phyloP scores from a whole-genome alignment of 2,113 vertebrate genomes.

The Podilymbus podiceps region DNA sequence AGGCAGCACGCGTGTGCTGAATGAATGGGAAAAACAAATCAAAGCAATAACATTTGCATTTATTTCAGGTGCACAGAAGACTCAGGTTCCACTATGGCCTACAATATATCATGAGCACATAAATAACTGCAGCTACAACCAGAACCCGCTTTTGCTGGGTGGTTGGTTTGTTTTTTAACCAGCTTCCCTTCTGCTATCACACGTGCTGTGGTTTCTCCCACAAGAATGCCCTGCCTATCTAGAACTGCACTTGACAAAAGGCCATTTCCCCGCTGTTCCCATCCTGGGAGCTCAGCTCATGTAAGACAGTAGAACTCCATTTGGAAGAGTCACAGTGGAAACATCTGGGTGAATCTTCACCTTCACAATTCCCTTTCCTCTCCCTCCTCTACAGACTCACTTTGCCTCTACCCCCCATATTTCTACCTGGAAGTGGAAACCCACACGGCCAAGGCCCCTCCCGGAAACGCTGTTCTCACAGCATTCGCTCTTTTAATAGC shows the following conservation, averaged over 20 bases:
- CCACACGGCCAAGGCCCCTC: neutral
- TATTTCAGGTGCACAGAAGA: neutral
- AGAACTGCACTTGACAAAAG: neutral
- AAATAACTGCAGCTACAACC: neutral
- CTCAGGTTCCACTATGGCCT: neutral
- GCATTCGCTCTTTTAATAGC: neutral
- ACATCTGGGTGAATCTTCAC: neutral
- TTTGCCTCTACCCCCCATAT: neutral
- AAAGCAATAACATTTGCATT: neutral
- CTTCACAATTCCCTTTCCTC: neutral
- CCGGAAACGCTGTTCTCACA: neutral
- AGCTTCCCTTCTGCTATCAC: neutral
- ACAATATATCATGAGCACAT: neutral
- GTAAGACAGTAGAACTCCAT: neutral
- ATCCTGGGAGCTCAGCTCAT: neutral
- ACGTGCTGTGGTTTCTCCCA: neutral
- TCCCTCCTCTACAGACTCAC: neutral
- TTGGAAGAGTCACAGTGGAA: neutral
- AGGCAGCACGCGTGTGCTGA: neutral
- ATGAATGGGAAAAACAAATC: neutral
- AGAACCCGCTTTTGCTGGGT: neutral
- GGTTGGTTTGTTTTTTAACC: neutral
- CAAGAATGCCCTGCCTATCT: neutral
- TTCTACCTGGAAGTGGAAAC: neutral
- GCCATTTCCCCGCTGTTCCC: neutral